Percentiles rank a stretch among this genome's conserved stretches.
phyloP scores from a whole-genome alignment of 2,113 vertebrate species.

The Odocoileus virginianus region DNA sequence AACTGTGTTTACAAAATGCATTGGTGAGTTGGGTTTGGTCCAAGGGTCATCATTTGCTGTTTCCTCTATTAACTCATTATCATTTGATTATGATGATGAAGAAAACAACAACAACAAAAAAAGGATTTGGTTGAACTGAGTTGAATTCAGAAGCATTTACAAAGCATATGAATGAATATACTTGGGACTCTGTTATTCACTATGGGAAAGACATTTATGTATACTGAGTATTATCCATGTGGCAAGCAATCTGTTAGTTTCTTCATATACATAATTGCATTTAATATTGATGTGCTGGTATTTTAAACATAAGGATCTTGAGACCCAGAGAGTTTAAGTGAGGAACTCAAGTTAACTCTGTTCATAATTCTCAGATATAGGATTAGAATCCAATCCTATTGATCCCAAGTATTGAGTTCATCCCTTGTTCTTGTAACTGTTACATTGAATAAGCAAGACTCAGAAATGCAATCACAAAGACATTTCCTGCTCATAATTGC shows the following conservation, averaged over 20 bases:
- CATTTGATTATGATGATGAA: constrained; percentile 8
- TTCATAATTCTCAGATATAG: not conserved
- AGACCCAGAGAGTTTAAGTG: constrained; percentile 19
- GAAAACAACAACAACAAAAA: not conserved
- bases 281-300: constrained; percentile 19
- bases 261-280: constrained; percentile 5
- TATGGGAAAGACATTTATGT: constrained; percentile 31
- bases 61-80: not conserved
- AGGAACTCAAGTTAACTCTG: not conserved
- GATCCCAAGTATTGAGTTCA: not conserved
- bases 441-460: not conserved
- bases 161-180: not conserved
- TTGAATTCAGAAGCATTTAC: not conserved
- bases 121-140: not conserved
- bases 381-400: not conserved
- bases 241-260: constrained; percentile 33
- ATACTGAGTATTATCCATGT: constrained; percentile 17
- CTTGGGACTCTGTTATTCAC: not conserved
- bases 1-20: not conserved
- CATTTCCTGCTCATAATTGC: not conserved
- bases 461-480: not conserved
- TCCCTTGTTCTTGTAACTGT: not conserved
- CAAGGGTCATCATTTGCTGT: not conserved
- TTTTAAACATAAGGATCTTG: constrained; percentile 19
- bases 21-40: not conserved